Conservation (phyloP, 2,797 vertebrate genomes). For the Eulemur coronatus region DNA sequence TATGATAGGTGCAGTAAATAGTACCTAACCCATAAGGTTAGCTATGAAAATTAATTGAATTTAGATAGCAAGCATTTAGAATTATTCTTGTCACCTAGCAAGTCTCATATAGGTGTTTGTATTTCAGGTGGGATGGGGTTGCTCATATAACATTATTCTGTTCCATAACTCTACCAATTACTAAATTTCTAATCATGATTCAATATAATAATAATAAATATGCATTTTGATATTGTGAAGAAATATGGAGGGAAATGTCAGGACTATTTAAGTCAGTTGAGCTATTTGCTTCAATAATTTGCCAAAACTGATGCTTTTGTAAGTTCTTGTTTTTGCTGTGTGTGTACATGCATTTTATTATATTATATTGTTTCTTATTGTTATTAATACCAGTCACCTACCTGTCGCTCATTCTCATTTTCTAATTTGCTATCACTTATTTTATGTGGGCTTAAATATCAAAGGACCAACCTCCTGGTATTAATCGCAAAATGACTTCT, state of each 20-base stretch:
- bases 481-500: neutral
- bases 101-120: neutral
- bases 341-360: neutral
- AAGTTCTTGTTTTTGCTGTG: neutral
- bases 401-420: too few relatives aligned
- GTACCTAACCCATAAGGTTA: neutral
- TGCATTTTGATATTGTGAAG: neutral
- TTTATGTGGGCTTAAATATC: neutral
- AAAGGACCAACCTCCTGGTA: neutral
- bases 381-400: too few relatives aligned
- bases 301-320: neutral
- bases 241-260: neutral
- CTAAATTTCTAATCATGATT: neutral
- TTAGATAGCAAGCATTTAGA: neutral
- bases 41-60: fast-evolving
- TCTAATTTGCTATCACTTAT: neutral
- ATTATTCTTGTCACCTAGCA: fast-evolving
- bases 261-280: neutral
- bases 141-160: too few relatives aligned
- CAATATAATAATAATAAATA: neutral
- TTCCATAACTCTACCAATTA: neutral
- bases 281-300: neutral
- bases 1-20: neutral
- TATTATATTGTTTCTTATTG: neutral
- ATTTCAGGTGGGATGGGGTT: fast-evolving